phyloP scores from a whole-genome alignment of 1,140 invertebrate species.

The Ceratina japonica region DNA sequence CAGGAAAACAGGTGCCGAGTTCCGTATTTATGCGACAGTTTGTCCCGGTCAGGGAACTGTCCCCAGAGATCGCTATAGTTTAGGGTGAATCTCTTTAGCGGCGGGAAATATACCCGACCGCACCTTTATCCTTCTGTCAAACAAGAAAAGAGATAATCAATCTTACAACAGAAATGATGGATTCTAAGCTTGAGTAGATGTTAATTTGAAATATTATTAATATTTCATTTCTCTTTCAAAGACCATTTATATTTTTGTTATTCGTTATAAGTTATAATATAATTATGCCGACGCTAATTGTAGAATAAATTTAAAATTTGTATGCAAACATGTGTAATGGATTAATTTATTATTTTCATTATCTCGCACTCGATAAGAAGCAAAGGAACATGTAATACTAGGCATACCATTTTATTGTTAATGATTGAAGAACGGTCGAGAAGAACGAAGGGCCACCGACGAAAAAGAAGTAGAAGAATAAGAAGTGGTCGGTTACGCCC shows the following conservation, averaged over 20 bases:
- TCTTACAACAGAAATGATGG: background rate
- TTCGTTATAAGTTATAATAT: too few species aligned
- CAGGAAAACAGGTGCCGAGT: constrained; percentile 22
- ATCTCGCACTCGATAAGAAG: background rate
- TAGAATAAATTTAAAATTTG: too few species aligned
- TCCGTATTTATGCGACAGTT: constrained; percentile 25
- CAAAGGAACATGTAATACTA: background rate
- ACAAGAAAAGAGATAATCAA: background rate
- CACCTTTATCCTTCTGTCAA: background rate
- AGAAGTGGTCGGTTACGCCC: constrained; percentile 54
- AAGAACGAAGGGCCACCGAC: background rate
- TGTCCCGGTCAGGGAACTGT: background rate
- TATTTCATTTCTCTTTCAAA: background rate
- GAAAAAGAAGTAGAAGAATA: constrained; percentile 38
- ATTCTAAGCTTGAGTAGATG: background rate
- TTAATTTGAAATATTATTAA: background rate
- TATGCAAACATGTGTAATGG: too few species aligned
- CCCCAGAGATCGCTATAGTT: constrained; percentile 17
- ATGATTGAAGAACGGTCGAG: background rate
- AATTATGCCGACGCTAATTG: too few species aligned
- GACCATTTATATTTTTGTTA: too few species aligned
- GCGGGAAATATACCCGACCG: background rate
- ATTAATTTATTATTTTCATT: background rate
- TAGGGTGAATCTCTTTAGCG: constrained; percentile 24
- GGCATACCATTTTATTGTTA: background rate